Evolutionary conservation across 2,888 invertebrate genomes (phyloP).

Genomic region (Melolontha melolontha): DNA sequence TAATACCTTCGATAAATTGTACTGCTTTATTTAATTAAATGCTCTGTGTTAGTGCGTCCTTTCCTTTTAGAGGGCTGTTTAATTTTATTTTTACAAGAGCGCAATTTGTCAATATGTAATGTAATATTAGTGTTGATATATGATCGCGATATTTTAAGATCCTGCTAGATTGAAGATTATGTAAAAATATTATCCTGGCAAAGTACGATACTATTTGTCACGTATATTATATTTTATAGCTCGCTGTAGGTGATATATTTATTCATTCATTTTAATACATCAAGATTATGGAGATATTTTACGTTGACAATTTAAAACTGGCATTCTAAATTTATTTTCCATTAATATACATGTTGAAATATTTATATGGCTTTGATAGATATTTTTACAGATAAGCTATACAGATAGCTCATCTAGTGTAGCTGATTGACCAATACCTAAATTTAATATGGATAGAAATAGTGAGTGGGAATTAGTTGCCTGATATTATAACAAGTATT

Average conservation of each 20-base stretch:
- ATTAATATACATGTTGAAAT: no score
- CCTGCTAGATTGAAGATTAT: conserved; percentile 39
- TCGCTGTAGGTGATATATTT: not conserved
- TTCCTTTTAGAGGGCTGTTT: conserved; percentile 17
- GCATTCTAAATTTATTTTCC: no score
- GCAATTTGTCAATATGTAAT: conserved; percentile 38
- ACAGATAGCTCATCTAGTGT: no score
- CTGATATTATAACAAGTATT: no score
- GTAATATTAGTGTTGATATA: conserved; percentile 32
- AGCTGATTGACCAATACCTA: no score
- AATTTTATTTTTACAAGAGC: conserved; percentile 27
- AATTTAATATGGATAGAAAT: no score
- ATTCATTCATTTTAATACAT: no score
- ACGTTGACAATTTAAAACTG: no score
- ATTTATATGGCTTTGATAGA: no score
- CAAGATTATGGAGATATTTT: no score
- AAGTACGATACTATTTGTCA: not conserved
- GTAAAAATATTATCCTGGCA: conserved; percentile 27
- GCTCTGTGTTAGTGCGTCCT: conserved; percentile 14
- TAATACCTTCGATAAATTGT: conserved; percentile 44
- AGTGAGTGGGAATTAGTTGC: no score
- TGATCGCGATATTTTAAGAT: conserved; percentile 39
- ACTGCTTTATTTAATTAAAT: conserved; percentile 44
- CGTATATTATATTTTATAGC: conserved; percentile 20
- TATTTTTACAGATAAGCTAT: no score